phyloP scores from a whole-genome alignment of 1,140 invertebrate genomes.

The Trichogramma pretiosum region DNA sequence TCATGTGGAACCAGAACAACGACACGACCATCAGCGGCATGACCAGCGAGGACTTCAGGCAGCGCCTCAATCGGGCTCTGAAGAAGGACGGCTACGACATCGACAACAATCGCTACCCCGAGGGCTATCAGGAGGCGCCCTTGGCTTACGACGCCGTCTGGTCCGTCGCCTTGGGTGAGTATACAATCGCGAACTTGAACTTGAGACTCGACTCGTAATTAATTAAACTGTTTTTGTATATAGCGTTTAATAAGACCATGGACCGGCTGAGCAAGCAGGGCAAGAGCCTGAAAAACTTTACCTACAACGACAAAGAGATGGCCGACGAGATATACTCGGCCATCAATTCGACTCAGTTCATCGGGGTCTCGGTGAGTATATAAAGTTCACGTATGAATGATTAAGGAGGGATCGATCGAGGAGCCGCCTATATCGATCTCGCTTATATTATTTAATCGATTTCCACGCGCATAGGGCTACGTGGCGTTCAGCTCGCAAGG shows the following conservation, averaged over 20 bases:
- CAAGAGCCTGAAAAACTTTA: conserved; percentile 86
- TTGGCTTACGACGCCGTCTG: conserved; percentile 98
- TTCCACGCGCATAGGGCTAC: conserved; percentile 56
- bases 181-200: background rate
- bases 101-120: conserved; percentile 72
- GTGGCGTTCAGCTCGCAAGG: conserved; percentile 95
- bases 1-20: conserved; percentile 95
- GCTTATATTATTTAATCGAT: conserved; percentile 1
- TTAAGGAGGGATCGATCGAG: no score
- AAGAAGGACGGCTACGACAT: conserved; percentile 73
- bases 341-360: conserved; percentile 94
- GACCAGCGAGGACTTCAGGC: conserved; percentile 70
- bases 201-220: background rate
- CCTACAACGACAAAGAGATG: conserved; percentile 92
- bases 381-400: conserved; percentile 2
- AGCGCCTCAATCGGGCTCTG: conserved; percentile 67
- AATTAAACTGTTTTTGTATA: background rate
- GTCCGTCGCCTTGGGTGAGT: conserved; percentile 82
- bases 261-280: conserved; percentile 69
- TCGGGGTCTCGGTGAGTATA: conserved; percentile 87
- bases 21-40: conserved; percentile 89
- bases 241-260: conserved; percentile 95
- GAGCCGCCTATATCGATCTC: background rate
- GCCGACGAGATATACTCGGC: conserved; percentile 92
- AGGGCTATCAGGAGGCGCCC: conserved; percentile 96